Conservation (phyloP, 2,113 vertebrate genomes). For the Tympanuchus pallidicinctus region DNA sequence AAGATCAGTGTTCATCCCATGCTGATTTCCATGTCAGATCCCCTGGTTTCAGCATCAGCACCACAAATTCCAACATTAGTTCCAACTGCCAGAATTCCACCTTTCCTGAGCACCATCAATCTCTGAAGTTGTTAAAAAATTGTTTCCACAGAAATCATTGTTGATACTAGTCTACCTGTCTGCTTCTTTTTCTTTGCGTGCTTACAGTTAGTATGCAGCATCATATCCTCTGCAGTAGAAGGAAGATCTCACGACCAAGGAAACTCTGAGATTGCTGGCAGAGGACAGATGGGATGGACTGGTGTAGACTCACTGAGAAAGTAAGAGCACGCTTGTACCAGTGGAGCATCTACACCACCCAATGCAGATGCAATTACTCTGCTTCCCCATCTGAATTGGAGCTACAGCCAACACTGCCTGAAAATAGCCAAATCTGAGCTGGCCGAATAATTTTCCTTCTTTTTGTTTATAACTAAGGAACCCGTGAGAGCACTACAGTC, state of each 20-base stretch:
- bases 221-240: rapidly evolving
- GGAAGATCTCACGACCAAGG: background rate
- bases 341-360: rapidly evolving
- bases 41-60: background rate
- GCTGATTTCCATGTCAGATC: background rate
- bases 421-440: background rate
- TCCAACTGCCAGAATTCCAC: slow-evolving; percentile 18
- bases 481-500: background rate
- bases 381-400: background rate
- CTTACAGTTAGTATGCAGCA: background rate
- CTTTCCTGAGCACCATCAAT: background rate
- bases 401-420: background rate
- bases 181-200: background rate
- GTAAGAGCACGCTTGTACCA: background rate
- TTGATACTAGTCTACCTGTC: background rate
- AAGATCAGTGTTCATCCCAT: background rate
- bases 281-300: background rate
- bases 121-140: background rate
- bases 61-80: background rate
- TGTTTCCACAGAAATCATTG: background rate
- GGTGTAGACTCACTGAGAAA: background rate
- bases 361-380: background rate
- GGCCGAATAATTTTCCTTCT: background rate
- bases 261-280: background rate
- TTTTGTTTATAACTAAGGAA: background rate